A percentile compares a stretch with the other conserved stretches of the same genome.
These are phyloP conservation scores for Halcyon leucocephala DNA, from an alignment of 2,797 vertebrate genomes.

Conservation along the genomic window DNA sequence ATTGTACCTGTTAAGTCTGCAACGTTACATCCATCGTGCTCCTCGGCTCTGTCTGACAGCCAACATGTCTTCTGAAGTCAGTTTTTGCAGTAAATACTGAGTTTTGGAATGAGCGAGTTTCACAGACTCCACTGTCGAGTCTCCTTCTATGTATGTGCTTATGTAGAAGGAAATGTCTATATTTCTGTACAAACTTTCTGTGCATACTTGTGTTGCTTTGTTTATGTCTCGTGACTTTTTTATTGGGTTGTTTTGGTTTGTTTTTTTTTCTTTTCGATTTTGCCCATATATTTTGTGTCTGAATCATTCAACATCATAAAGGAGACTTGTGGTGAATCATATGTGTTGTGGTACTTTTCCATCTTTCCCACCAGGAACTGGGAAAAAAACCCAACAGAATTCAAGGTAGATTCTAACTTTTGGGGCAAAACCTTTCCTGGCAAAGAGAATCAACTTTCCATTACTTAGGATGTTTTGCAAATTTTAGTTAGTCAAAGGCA, in stretches of 20 bases:
- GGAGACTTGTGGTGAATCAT: background rate
- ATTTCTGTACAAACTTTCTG: background rate
- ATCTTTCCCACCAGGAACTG: background rate
- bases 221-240: background rate
- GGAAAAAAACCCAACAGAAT: background rate
- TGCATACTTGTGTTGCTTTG: background rate
- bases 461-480: background rate
- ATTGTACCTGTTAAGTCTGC: background rate
- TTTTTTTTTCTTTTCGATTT: background rate
- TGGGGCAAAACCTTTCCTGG: background rate
- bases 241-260: background rate
- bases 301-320: background rate
- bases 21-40: accelerated
- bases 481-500: background rate
- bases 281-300: background rate
- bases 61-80: background rate
- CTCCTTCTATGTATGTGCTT: background rate
- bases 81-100: background rate
- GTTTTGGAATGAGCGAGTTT: background rate
- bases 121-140: background rate
- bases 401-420: background rate
- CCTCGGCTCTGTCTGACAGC: background rate
- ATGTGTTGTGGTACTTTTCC: background rate
- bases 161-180: background rate
- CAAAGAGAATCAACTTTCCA: background rate